Percentiles rank a stretch among this genome's conserved stretches.
These are phyloP conservation scores for Olivierus martensii DNA, from an alignment of 1,140 invertebrate species.

Conservation along the genomic window DNA sequence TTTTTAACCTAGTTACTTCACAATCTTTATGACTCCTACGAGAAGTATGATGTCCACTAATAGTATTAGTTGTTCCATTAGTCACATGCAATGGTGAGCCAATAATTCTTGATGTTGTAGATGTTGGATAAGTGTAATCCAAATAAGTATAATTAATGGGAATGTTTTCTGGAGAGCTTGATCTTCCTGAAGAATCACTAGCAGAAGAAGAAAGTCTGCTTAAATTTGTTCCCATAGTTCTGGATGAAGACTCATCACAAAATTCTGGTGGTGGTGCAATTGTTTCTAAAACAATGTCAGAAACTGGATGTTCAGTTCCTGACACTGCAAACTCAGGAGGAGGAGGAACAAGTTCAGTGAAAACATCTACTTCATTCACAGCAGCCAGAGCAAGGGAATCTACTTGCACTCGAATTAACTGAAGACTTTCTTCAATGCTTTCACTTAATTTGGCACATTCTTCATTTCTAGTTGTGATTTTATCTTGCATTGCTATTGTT, in stretches of 20 bases:
- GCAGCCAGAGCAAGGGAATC: slow-evolving; percentile 19
- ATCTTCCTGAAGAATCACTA: background rate
- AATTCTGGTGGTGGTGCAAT: slow-evolving; percentile 19
- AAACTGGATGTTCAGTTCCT: background rate
- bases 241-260: slow-evolving; percentile 13
- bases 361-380: slow-evolving; percentile 21
- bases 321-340: slow-evolving; percentile 23
- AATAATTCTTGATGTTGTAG: background rate
- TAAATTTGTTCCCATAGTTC: background rate
- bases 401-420: slow-evolving; percentile 18
- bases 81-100: background rate
- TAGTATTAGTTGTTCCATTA: too few relatives aligned
- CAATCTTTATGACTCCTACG: too few relatives aligned
- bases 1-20: slow-evolving; percentile 9
- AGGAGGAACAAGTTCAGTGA: slow-evolving; percentile 23
- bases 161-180: background rate
- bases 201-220: background rate
- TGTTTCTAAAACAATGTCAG: slow-evolving; percentile 3
- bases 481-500: background rate
- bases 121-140: background rate
- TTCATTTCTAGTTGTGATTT: slow-evolving; percentile 1
- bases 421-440: slow-evolving; percentile 16
- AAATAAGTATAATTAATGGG: background rate
- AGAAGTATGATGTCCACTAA: too few relatives aligned
- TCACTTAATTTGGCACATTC: slow-evolving; percentile 15